Base-by-base conservation (phyloP, 53 echinoderm and acorn worm genomes). In the Paelopatides confundens region DNA sequence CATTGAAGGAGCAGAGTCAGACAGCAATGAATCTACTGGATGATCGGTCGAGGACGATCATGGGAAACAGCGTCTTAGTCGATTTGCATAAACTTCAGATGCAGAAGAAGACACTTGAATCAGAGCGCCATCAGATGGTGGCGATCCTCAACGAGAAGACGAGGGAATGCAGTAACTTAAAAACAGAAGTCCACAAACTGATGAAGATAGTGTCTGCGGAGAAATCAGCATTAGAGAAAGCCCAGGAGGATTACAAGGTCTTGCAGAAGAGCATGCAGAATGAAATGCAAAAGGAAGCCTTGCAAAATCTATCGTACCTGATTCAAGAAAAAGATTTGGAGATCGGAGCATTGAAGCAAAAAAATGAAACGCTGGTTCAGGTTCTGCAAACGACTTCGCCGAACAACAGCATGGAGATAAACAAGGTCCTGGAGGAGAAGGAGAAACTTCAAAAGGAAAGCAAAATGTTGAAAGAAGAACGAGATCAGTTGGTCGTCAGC, bases 271-370 rank as follows among this genome's bases (percentile, higher is more conserved):
- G 87, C 14, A 32, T 86, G 5, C 89, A 83, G 82, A 93, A 97
- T 40, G 94, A 95, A 81, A 97, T 97, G 98, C 95, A 94, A 69
- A 95, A 95, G 86, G 95, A 97, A 71, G 98, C 98, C 18, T 82
- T 97, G 58, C 91, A 95, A 63, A 97, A 97, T 23, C 89, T 97
- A 39, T 93, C 98, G 5, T 89, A 95, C 35, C 71, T 97, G 82
- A 95, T 97, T 58, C 98, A 97, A 35, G 98, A 97, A 39, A 97
- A 95, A 67, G 98, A 97, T 82, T 77, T 97, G 54, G 98, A 97
- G 82, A 95, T 97, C 35, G 94, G 95, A 71, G 95, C 98, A 1
- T 53, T 95, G 89, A 95, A 90, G 62, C 93, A 92, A 89, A 97
- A 97, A 87, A 92, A 92, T 43, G 92, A 93, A 4, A 93, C 95